Conservation (phyloP, 2,888 invertebrate species). For the Nemurella pictetii region DNA sequence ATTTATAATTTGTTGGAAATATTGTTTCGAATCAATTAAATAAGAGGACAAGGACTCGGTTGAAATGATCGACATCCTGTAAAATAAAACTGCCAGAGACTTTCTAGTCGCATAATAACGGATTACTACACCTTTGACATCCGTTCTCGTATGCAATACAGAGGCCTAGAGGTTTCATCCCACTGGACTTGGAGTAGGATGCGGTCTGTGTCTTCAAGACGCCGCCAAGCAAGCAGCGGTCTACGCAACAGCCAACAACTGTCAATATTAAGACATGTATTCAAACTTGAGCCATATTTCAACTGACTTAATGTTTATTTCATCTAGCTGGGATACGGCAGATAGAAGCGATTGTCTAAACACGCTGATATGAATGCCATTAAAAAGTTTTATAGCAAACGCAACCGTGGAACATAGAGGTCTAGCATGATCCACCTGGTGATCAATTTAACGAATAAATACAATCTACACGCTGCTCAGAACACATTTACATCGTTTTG, state of each 20-base stretch:
- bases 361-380: neutral
- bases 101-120: neutral
- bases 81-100: neutral
- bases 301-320: neutral
- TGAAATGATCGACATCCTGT: neutral
- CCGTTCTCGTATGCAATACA: neutral
- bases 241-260: neutral
- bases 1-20: neutral
- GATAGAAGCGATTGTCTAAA: neutral
- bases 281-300: neutral
- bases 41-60: neutral
- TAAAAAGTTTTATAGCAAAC: neutral
- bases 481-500: neutral
- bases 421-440: neutral
- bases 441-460: neutral
- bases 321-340: neutral
- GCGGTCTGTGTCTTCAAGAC: no score
- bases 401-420: neutral
- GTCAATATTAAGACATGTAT: neutral
- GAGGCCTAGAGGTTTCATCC: neutral
- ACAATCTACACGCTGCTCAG: neutral
- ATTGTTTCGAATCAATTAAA: neutral
- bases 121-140: neutral
- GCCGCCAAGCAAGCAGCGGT: neutral
- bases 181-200: neutral